Base-by-base conservation (phyloP, 1,140 invertebrate species). In the Drosophila truncata region DNA sequence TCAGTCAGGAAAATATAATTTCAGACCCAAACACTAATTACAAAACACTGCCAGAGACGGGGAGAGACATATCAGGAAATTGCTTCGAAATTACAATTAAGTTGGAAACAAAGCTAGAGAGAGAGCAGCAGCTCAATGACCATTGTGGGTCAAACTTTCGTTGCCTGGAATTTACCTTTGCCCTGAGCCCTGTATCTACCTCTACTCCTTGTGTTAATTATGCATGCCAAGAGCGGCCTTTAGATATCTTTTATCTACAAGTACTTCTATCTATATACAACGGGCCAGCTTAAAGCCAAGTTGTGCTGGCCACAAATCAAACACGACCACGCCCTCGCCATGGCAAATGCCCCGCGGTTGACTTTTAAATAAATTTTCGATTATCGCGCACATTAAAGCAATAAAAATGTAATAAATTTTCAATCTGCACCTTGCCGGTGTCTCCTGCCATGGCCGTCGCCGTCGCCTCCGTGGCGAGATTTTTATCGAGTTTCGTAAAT, bases 341-440 rank as follows among this genome's bases (percentile, higher is more conserved):
- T 46, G 20, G 44, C 37, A 2, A n/a, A 42, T 61, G 61, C 58
- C 50, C 47, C 42, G 50, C 59, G 73, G 57, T 65, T 44, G 57
- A 50, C 44, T 31, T 73, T 84, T 91, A 91, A 91, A 91, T 91
- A 88, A 91, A 91, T 85, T 91, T 91, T 91, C 88, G 88, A 91
- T 91, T 91, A 91, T 91, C 88, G 84, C 78, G 67, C 59, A 78
- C 88, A 87, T 91, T 85, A 80, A 70, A 83, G 88, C 83, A 91
- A 91, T 91, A 91, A 91, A 91, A 91, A 87, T 85, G 75, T 81
- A 91, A 87, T 91, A 91, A 87, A 91, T 91, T 91, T 91, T 91
- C 88, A 87, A 91, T 91, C 86, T 86, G 67, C 80, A 73, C 39
- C 65, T 70, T 83, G 50, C 71, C 35, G 25, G 47, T 49, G 47